Conservation (phyloP, 2,888 invertebrate species). For the Cerastis rubricosa region DNA sequence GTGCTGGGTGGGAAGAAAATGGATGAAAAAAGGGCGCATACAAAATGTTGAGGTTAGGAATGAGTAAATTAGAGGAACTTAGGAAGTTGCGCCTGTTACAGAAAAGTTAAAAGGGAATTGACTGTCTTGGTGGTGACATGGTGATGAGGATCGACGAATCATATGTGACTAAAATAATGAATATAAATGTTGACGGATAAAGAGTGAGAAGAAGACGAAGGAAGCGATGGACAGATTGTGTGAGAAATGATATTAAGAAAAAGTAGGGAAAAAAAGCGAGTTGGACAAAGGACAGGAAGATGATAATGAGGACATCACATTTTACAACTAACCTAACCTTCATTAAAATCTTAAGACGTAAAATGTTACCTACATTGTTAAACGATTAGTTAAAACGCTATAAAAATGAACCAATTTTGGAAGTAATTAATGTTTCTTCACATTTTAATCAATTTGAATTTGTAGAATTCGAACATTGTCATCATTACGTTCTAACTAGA, state of each 20-base stretch:
- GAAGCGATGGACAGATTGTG: no score
- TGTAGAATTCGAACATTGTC: background rate
- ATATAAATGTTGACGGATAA: no score
- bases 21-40: background rate
- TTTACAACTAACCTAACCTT: background rate
- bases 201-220: no score
- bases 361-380: background rate
- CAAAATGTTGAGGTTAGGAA: background rate
- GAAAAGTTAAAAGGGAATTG: background rate
- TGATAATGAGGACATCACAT: background rate
- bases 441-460: background rate
- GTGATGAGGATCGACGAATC: background rate
- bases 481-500: background rate
- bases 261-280: no score
- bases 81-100: background rate
- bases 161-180: no score
- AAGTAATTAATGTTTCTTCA: background rate
- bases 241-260: no score
- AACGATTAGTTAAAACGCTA: background rate
- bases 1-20: background rate
- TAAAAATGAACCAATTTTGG: background rate
- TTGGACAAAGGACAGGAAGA: no score
- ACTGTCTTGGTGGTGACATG: background rate
- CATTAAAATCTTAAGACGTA: background rate
- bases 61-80: background rate